Evolutionary conservation across 2,113 vertebrate species (phyloP).

Genomic region (Myrmecobius fasciatus): DNA sequence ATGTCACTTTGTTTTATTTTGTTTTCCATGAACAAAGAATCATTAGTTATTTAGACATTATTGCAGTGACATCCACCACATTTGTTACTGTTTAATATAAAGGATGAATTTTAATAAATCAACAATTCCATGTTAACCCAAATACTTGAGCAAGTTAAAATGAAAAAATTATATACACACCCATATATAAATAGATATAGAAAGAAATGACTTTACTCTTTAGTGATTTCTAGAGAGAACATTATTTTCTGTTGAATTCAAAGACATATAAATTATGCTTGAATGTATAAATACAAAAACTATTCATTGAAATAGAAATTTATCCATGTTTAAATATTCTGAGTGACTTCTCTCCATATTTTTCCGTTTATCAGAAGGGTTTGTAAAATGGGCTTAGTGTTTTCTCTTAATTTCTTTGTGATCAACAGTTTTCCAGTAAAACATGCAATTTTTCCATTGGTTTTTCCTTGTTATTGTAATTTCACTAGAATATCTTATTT

Average conservation of each 20-base stretch:
- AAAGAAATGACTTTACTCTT: neutral
- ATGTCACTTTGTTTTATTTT: neutral
- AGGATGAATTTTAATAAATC: neutral
- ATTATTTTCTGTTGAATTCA: neutral
- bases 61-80: neutral
- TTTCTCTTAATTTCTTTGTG: neutral
- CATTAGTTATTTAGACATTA: neutral
- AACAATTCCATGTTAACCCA: neutral
- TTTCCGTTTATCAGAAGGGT: neutral
- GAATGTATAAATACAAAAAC: neutral
- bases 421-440: neutral
- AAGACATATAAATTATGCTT: neutral
- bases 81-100: neutral
- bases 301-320: neutral
- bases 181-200: neutral
- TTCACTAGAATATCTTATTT: neutral
- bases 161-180: neutral
- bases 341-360: neutral
- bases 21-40: neutral
- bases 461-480: neutral
- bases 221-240: neutral
- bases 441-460: neutral
- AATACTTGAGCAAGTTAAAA: neutral
- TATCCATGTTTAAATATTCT: neutral
- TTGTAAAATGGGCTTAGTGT: neutral